These are phyloP conservation scores for Gila orcuttii DNA, from an alignment of 2,113 vertebrate genomes.

Conservation along the genomic window DNA sequence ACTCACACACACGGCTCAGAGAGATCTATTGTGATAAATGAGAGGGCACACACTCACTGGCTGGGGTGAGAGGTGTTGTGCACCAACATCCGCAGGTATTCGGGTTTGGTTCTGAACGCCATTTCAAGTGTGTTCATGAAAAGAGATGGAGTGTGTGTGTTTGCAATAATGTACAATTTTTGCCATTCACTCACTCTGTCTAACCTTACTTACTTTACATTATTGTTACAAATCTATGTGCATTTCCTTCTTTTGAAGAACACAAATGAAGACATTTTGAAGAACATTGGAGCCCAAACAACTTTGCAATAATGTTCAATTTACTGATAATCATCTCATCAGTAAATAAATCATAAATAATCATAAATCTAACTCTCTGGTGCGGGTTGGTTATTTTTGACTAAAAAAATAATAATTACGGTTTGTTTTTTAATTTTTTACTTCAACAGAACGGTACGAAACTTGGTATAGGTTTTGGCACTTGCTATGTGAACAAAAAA, in stretches of 20 bases:
- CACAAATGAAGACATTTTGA: neutral
- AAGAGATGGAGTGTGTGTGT: neutral
- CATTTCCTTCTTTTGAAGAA: neutral
- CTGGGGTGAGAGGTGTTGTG: neutral
- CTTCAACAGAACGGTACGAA: no score
- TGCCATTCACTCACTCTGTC: neutral
- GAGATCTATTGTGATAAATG: conserved; percentile 57
- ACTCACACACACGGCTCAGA: conserved; percentile 49
- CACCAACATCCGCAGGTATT: neutral
- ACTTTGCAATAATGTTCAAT: neutral
- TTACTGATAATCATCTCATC: neutral
- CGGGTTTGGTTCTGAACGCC: neutral
- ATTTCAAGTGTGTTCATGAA: neutral
- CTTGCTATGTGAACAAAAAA: no score
- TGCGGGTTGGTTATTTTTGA: no score
- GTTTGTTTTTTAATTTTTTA: no score
- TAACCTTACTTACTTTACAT: neutral
- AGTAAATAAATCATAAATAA: no score
- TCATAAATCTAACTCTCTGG: no score
- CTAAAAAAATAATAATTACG: no score
- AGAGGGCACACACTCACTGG: conserved; percentile 35
- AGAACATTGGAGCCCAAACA: neutral
- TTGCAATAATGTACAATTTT: neutral
- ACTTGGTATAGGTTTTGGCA: no score
- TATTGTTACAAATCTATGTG: neutral